Base-by-base conservation (phyloP, 2,888 invertebrate genomes). In the Dascillus cervinus region DNA sequence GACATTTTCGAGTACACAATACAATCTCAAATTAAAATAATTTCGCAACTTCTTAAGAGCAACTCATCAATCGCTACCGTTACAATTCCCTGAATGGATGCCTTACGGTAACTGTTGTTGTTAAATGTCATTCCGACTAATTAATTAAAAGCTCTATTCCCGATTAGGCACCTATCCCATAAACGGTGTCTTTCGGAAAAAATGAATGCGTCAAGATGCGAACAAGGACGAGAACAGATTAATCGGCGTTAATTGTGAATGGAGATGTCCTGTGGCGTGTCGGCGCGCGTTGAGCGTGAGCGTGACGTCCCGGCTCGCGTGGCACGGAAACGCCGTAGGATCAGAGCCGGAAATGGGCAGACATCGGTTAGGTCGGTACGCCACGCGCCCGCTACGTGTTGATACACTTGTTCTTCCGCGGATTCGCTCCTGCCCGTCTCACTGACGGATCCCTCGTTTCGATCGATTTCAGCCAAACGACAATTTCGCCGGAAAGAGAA, bases 321-420 rank as follows among this genome's bases (percentile, higher is more conserved):
- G 53, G 50, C 51, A 49, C 53, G 56, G 51, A 55, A 55, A 35
- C 53, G 52, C 53, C 51, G 53, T 51, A 46, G 56, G 56, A 54
- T 52, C 49, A 46, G 42, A 48, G 44, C 54, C 52, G 56, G 55
- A 57, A 58, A 58, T 56, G 58, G 57, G 55, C 58, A 58, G 58
- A 60, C 56, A 56, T 57, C 56, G 58, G 58, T 58, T 56, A 55
- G 50, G 50, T 54, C 47, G 56, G 56, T 52, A 50, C 48, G 56
- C 55, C 56, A 53, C 54, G 50, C 55, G 54, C 44, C 51, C 46
- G 50, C 55, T 52, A 59, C 57, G 58, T 58, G 58, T 56, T 58
- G 57, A 57, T 56, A 56, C 55, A 50, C 47, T 52, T 50, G 50
- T 49, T 53, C 47, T 46, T 43, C 39, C 26, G 43, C 41, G 45